phyloP scores from a whole-genome alignment of 2,797 vertebrate genomes.

The Odontamblyopus rebecca region DNA sequence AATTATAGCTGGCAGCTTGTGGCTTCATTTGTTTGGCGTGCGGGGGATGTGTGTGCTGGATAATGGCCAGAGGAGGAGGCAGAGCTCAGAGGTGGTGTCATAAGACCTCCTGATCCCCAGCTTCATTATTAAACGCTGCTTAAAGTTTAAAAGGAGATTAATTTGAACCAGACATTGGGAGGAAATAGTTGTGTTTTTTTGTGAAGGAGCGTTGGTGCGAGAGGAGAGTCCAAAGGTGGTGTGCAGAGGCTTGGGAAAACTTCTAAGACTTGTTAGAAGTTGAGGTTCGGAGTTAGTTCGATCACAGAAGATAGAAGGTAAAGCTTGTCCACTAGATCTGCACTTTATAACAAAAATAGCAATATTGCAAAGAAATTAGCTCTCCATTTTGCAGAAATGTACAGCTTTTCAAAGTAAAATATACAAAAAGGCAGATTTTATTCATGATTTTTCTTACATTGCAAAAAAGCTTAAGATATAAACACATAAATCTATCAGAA shows the following conservation, averaged over 20 bases:
- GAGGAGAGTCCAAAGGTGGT: constrained; percentile 16
- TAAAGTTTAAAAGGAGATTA: neutral
- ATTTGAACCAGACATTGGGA: neutral
- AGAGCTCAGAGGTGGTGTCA: neutral
- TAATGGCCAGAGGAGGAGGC: constrained; percentile 14
- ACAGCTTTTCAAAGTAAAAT: too few species aligned
- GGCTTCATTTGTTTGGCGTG: constrained; percentile 34
- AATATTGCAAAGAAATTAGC: too few species aligned
- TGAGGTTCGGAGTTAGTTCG: constrained; percentile 32
- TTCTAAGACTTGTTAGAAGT: constrained; percentile 16
- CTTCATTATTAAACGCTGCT: constrained; percentile 5
- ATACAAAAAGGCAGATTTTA: too few species aligned
- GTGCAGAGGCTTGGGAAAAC: constrained; percentile 14
- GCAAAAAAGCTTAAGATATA: too few species aligned
- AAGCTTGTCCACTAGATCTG: too few species aligned
- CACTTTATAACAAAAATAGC: too few species aligned
- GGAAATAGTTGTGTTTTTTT: neutral
- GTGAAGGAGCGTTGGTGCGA: neutral
- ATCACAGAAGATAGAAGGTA: neutral
- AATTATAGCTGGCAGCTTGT: constrained; percentile 21
- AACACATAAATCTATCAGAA: too few species aligned
- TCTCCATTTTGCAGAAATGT: too few species aligned
- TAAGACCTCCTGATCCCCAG: constrained; percentile 14
- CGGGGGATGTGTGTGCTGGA: constrained; percentile 8
- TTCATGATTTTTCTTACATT: too few species aligned